Percentiles rank a stretch among this genome's conserved stretches.
Conservation (phyloP, 2,113 vertebrate genomes). For the Calidris pygmaea region DNA sequence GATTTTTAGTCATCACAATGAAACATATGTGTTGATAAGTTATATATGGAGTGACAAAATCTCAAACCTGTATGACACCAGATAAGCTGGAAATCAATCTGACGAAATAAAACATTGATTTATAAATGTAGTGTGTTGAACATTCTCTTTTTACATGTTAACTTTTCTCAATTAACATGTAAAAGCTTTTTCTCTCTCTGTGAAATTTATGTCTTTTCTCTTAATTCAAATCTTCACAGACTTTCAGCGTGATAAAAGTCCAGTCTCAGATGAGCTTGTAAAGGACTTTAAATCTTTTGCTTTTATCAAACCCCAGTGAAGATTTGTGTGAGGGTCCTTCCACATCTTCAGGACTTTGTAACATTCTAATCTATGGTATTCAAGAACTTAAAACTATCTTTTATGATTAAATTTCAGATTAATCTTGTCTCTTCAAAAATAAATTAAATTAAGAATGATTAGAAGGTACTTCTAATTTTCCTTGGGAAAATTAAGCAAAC, state of each 20-base stretch:
- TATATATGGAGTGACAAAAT: background rate
- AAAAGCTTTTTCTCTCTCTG: background rate
- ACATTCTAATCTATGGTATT: background rate
- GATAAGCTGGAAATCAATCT: background rate
- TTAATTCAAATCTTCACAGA: background rate
- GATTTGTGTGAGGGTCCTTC: background rate
- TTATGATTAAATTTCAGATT: background rate
- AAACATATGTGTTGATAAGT: accelerated
- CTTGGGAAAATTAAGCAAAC: background rate
- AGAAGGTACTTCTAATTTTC: background rate
- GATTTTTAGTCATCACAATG: background rate
- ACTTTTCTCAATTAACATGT: background rate
- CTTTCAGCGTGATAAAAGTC: background rate
- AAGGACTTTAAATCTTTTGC: background rate
- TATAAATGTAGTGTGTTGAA: background rate
- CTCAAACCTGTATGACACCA: background rate
- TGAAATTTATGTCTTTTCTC: background rate
- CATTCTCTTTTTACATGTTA: background rate
- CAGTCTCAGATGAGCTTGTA: background rate
- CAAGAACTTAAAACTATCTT: background rate
- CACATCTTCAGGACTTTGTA: background rate
- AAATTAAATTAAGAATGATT: constrained; percentile 26
- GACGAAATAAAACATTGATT: background rate
- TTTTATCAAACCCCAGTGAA: background rate
- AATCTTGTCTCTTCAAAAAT: background rate